phyloP scores from a whole-genome alignment of 2,888 invertebrate species.

The Leptopilina syphax region DNA sequence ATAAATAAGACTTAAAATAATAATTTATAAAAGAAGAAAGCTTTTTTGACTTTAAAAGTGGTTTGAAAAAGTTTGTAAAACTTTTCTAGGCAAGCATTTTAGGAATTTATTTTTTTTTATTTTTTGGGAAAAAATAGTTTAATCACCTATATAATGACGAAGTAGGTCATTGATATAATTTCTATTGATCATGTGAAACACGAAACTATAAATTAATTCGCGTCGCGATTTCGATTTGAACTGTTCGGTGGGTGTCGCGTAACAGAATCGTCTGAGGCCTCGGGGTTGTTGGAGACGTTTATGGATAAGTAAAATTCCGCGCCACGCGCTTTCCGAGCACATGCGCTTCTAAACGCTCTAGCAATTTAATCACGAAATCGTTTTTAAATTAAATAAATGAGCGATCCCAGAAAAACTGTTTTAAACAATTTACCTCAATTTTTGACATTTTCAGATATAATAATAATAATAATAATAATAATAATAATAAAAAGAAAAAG shows the following conservation, averaged over 20 bases:
- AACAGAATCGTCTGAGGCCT: constrained; percentile 32
- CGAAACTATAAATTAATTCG: background rate
- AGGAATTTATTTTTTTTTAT: too few species aligned
- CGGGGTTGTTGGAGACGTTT: constrained; percentile 27
- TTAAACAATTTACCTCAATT: too few species aligned
- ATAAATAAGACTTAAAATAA: too few species aligned
- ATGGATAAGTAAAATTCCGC: constrained; percentile 32
- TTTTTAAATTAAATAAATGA: background rate
- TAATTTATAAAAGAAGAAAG: background rate
- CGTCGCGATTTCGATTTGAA: constrained; percentile 22
- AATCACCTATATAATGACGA: constrained; percentile 5
- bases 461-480: too few species aligned
- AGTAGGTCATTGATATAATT: background rate
- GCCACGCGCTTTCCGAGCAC: constrained; percentile 36
- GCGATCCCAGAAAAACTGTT: too few species aligned
- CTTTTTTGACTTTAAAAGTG: background rate
- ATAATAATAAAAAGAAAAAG: too few species aligned
- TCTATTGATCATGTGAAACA: background rate
- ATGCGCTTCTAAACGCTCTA: constrained; percentile 23
- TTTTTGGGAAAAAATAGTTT: too few species aligned
- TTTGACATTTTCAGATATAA: too few species aligned
- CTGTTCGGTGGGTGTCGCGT: constrained; percentile 33
- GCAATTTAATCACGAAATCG: background rate
- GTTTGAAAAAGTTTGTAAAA: background rate
- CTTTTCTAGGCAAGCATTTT: background rate